Evolutionary conservation across 2,888 invertebrate genomes (phyloP).

Genomic region (Polymixis lichenea): DNA sequence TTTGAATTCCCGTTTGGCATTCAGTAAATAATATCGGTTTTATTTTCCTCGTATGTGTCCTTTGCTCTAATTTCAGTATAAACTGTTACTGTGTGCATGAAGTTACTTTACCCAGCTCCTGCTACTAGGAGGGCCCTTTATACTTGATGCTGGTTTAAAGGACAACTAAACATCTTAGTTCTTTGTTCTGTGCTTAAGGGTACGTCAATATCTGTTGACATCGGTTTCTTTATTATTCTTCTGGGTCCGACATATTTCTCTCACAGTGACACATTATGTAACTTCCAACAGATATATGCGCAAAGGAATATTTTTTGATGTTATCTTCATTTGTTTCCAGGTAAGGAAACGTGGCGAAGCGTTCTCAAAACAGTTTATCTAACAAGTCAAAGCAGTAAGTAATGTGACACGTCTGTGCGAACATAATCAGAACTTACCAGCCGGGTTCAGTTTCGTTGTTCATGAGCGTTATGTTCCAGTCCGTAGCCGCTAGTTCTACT

Average conservation of each 20-base stretch:
- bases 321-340: slow-evolving; percentile 52
- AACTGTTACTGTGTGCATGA: not conserved
- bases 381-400: slow-evolving; percentile 27
- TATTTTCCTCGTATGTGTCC: slow-evolving; percentile 12
- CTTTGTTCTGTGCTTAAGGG: not conserved
- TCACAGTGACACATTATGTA: not conserved
- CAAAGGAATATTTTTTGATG: slow-evolving; percentile 11
- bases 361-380: slow-evolving; percentile 52
- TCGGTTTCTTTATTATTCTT: not conserved
- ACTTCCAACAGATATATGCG: not conserved
- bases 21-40: slow-evolving; percentile 3
- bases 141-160: slow-evolving; percentile 1
- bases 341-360: slow-evolving; percentile 41
- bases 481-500: not conserved
- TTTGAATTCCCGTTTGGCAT: slow-evolving; percentile 6
- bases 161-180: not conserved
- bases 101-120: not conserved
- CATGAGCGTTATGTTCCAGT: slow-evolving; percentile 1
- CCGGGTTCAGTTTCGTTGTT: slow-evolving; percentile 1
- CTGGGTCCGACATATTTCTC: not conserved
- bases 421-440: not conserved
- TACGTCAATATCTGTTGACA: not conserved
- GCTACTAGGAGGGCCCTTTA: not conserved
- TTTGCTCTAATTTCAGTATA: not conserved
- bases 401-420: slow-evolving; percentile 33